These are phyloP conservation scores for Chloroceryle aenea DNA, from an alignment of 2,113 vertebrate species.

Conservation along the genomic window DNA sequence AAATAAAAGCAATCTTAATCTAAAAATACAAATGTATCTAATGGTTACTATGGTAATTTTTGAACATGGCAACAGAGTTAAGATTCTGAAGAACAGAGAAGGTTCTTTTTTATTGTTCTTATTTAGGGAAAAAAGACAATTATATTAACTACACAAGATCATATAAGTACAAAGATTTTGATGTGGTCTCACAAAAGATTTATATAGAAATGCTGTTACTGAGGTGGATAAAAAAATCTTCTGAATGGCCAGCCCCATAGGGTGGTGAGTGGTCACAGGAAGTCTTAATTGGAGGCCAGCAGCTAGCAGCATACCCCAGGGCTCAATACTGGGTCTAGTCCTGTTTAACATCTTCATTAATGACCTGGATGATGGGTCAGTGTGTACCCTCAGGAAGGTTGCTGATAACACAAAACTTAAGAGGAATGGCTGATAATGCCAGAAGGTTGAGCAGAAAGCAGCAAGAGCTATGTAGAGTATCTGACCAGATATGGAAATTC, in stretches of 20 bases:
- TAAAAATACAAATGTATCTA: slow-evolving; percentile 45
- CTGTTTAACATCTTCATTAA: background rate
- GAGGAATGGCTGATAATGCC: background rate
- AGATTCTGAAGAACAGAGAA: background rate
- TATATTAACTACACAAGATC: background rate
- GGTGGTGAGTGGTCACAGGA: background rate
- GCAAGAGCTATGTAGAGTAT: background rate
- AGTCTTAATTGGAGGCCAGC: background rate
- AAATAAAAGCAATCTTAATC: slow-evolving; percentile 18
- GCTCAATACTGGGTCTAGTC: background rate
- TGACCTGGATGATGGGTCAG: background rate
- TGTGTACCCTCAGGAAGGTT: background rate
- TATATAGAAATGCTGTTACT: background rate
- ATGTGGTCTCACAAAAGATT: background rate
- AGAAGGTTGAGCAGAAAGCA: background rate
- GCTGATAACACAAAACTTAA: background rate
- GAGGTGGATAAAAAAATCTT: background rate
- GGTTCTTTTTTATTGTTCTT: background rate
- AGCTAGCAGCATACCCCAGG: background rate
- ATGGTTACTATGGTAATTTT: slow-evolving; percentile 54
- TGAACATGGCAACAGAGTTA: slow-evolving; percentile 48
- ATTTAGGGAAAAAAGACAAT: background rate
- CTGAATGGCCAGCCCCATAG: background rate
- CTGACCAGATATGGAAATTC: background rate
- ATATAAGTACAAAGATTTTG: background rate